Base-by-base conservation (phyloP, 2,888 invertebrate species). In the Griposia aprilina region DNA sequence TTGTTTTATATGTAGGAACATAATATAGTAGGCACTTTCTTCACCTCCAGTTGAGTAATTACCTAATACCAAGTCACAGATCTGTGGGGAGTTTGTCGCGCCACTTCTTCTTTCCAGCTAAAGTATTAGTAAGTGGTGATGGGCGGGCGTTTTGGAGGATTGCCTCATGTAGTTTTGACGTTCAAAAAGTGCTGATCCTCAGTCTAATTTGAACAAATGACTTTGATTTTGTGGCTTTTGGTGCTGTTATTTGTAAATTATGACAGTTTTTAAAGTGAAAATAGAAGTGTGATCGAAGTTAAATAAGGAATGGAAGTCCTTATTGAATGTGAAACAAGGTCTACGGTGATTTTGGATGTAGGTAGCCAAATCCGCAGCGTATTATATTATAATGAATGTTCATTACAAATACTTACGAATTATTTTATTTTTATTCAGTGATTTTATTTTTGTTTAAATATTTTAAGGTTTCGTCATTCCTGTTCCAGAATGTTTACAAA, bases 401-500 rank as follows among this genome's bases (percentile, higher is more conserved):
- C 5, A 20, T 11, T 20, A 36, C 1, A 20, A 10, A 26, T 26
- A 30, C n/a, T n/a, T n/a, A n/a, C 26, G 6, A 20, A 36, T 60
- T 62, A 62, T 20, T 60, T 60, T 62, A 62, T 62, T 62, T 62
- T 36, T 11, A 41, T 36, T 23, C 23, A 36, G 23, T 36, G 23
- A 62, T 81, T 66, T 72, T 76, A 55, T 73, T 81, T 36, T 80
- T 86, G 71, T 84, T 70, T 81, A 74, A 76, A 81, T 20, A 81
- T 67, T 77, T 72, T 67, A 74, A 57, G 68, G 75, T 81, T 85
- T 87, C 72, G 48, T 69, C 52, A 74, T 71, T 70, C 76, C 60
- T 67, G 70, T 75, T 70, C 17, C 52, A 17, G 26, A 45, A 55
- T 87, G 80, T 88, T 87, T 84, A 81, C 71, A 77, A 74, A 87